Percentiles rank a stretch among this genome's conserved stretches.
These are phyloP conservation scores for Martes martes DNA, from an alignment of 2,113 vertebrate species.

Conservation along the genomic window DNA sequence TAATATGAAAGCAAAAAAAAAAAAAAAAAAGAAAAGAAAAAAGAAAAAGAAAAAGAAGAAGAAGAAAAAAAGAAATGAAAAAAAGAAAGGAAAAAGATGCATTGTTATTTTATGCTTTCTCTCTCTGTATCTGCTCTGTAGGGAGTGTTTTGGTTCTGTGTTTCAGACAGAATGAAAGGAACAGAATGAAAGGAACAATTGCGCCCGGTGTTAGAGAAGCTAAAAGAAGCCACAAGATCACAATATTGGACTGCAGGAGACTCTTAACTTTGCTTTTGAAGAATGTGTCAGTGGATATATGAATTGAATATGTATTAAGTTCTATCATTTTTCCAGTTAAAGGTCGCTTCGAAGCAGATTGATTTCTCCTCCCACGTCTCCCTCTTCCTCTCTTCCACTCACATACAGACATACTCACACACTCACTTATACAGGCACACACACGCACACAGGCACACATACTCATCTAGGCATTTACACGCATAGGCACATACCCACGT, in stretches of 20 bases:
- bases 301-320: not conserved
- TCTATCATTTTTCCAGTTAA: not conserved
- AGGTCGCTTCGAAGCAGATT: not conserved
- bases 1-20: not conserved
- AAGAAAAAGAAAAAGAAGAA: not conserved
- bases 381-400: not conserved
- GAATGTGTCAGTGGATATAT: not conserved
- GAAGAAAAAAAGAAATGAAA: not conserved
- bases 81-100: not conserved
- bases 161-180: not conserved
- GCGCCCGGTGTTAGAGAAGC: not conserved
- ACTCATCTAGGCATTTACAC: too few species aligned
- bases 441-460: not conserved
- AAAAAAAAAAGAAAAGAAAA: not conserved
- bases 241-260: not conserved
- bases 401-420: not conserved
- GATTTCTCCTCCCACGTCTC: not conserved
- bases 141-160: not conserved
- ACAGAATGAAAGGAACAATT: not conserved
- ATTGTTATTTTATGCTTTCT: not conserved
- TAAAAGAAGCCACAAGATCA: not conserved
- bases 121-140: not conserved
- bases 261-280: not conserved
- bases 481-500: not conserved
- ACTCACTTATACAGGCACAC: not conserved